Conservation (phyloP, 2,797 vertebrate genomes). For the Eulemur coronatus region DNA sequence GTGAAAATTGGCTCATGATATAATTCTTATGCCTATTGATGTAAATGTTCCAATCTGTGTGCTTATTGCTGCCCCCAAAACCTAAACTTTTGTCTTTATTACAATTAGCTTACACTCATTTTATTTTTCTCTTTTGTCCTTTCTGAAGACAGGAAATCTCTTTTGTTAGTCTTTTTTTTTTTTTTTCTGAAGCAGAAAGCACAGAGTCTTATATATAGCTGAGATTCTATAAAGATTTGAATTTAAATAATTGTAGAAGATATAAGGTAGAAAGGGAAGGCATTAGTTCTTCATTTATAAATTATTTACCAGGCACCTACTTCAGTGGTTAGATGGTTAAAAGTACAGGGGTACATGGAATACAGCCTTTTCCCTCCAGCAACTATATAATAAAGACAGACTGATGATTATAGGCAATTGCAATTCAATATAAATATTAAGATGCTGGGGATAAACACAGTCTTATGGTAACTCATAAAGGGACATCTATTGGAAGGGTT, state of each 20-base stretch:
- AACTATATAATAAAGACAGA: background rate
- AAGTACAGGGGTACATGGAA: background rate
- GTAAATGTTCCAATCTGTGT: background rate
- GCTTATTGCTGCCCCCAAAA: background rate
- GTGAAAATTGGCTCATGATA: background rate
- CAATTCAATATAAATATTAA: background rate
- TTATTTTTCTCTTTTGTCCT: background rate
- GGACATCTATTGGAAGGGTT: background rate
- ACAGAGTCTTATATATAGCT: background rate
- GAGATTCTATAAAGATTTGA: background rate
- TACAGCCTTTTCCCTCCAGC: background rate
- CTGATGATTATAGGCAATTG: background rate
- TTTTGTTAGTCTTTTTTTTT: background rate
- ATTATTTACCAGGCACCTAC: background rate
- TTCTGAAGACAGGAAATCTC: background rate
- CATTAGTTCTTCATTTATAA: background rate
- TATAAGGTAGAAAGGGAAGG: background rate
- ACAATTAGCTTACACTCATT: background rate
- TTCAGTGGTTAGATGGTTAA: background rate
- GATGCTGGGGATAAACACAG: background rate
- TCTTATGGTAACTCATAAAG: background rate
- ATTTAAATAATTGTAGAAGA: background rate
- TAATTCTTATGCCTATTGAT: background rate
- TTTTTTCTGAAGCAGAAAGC: background rate
- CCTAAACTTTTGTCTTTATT: background rate